Base-by-base conservation (phyloP, 2,113 vertebrate genomes). In the Felis catus region DNA sequence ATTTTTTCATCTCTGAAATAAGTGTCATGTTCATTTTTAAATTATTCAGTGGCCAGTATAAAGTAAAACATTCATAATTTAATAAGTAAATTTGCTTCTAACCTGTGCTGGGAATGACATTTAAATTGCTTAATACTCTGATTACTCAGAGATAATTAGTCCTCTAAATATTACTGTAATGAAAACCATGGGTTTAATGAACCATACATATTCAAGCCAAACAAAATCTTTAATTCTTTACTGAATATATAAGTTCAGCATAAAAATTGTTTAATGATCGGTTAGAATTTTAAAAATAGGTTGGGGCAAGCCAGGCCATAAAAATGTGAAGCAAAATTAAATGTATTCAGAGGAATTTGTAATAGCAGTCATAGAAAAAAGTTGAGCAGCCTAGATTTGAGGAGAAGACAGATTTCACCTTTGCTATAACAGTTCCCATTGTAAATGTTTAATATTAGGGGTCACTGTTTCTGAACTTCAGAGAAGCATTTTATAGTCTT, bases 51-150 rank as follows among this genome's bases (percentile, higher is more conserved):
- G 96, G 93, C 91, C 95, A 97, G 85, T 79, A 97, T 70, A 86
- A 94, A 97, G 95, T 95, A 97, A 97, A 98, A 97, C 96, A 97
- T 97, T 94, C 78, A 97, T 98, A 98, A 98, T 98, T 98, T 96
- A 98, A 97, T 98, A 95, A 98, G 68, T 94, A 95, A 97, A 96
- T 97, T 97, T 96, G 92, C 96, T 95, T 94, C 82, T 98, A 95
- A 96, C 96, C 94, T 96, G 74, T 96, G 73, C 85, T 74, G 63
- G 81, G 89, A 83, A 93, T 97, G 91, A 97, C 97, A 98, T 94
- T 97, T 98, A 97, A 97, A 97, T 89, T 97, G 97, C 94, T 76
- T 91, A 82, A 53, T 86, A 78, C 71, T 95, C 97, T 93, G 96
- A 98, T 98, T 98, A 96, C 81, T 96, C 76, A 93, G 89, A 93